Percentiles rank a stretch among this genome's conserved stretches.
These are phyloP conservation scores for Enteromius fasciolatus DNA, from an alignment of 2,797 vertebrate genomes.

Conservation along the genomic window DNA sequence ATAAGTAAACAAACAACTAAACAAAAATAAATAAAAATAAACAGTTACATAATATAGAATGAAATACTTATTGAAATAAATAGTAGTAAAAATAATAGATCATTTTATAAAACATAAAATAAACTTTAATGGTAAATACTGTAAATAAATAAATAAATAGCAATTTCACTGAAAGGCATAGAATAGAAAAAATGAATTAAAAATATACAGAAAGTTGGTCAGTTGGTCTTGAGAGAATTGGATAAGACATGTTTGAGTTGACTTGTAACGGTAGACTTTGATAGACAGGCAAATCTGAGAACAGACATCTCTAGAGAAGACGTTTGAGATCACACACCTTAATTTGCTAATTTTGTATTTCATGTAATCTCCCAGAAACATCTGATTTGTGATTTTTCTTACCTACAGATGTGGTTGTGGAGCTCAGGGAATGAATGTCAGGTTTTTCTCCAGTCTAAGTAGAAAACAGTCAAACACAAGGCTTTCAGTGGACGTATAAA, in stretches of 20 bases:
- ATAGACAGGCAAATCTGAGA: neutral
- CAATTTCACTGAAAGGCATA: neutral
- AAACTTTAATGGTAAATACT: neutral
- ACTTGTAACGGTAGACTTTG: neutral
- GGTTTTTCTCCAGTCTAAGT: neutral
- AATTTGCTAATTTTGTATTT: neutral
- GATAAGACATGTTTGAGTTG: neutral
- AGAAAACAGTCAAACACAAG: neutral
- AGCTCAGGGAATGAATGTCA: neutral
- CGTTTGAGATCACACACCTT: neutral
- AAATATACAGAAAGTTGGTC: neutral
- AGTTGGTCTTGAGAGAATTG: neutral
- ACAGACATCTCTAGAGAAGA: neutral
- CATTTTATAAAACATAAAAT: neutral
- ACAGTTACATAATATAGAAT: neutral
- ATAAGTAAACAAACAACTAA: neutral
- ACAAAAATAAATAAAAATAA: neutral
- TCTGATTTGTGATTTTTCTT: neutral
- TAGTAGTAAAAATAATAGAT: too few species aligned
- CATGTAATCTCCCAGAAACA: neutral
- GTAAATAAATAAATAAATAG: neutral
- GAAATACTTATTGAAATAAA: neutral
- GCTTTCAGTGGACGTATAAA: conserved; percentile 9
- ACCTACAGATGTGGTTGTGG: neutral
- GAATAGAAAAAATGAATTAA: neutral